These are phyloP conservation scores for Microctonus aethiopoides DNA, from an alignment of 2,888 invertebrate genomes.

Conservation along the genomic window DNA sequence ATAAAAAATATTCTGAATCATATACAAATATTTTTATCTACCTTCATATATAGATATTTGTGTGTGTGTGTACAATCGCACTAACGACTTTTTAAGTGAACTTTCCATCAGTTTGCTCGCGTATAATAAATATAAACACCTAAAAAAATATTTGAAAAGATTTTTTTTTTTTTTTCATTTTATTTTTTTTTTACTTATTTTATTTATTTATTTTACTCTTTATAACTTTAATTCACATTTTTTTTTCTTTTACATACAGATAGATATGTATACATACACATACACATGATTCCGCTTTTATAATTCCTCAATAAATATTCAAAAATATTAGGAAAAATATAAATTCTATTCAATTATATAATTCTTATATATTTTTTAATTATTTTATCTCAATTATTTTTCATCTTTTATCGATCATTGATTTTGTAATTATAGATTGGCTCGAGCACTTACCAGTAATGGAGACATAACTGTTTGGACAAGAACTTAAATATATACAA, in stretches of 20 bases:
- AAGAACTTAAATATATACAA: neutral
- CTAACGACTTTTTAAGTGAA: constrained; percentile 62
- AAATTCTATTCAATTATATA: too few species aligned
- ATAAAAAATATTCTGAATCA: constrained; percentile 40
- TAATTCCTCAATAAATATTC: too few species aligned
- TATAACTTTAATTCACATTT: constrained; percentile 58
- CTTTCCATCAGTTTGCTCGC: constrained; percentile 41
- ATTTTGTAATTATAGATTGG: constrained; percentile 8
- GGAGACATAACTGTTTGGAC: neutral
- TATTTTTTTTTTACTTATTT: too few species aligned
- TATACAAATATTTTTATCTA: too few species aligned
- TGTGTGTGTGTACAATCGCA: neutral
- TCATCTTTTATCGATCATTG: neutral
- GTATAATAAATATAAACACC: neutral
- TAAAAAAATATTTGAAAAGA: constrained; percentile 5
- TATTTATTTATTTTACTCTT: too few species aligned
- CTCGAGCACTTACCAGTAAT: neutral
- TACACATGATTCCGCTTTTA: too few species aligned
- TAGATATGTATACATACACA: too few species aligned
- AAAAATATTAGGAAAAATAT: too few species aligned
- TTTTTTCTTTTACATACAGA: neutral
- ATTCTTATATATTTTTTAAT: constrained; percentile 1
- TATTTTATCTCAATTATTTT: neutral
- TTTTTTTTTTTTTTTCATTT: constrained; percentile 12
- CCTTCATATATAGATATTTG: neutral